Conservation (phyloP, 2,888 invertebrate species). For the Orthonevra nobilis region DNA sequence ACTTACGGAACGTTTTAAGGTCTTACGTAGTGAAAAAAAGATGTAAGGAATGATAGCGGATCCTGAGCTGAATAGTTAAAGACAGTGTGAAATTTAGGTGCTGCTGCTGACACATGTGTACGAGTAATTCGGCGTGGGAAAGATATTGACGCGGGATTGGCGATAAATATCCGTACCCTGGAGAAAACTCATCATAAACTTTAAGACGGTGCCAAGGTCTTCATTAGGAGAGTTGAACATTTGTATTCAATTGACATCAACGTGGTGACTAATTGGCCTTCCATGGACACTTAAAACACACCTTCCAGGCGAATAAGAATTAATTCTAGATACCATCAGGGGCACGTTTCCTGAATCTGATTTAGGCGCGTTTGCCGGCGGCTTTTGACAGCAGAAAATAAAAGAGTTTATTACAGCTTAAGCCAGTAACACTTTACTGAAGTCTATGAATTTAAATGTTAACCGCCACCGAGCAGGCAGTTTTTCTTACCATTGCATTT, state of each 20-base stretch:
- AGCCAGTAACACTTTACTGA: no score
- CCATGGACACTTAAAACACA: no score
- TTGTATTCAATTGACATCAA: conserved; percentile 12
- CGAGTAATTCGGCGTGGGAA: conserved; percentile 38
- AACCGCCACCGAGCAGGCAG: no score
- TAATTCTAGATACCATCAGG: no score
- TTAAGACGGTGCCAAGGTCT: conserved; percentile 10
- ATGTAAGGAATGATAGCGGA: conserved; percentile 21
- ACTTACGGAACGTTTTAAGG: conserved; percentile 6
- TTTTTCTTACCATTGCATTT: no score
- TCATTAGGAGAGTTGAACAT: neutral
- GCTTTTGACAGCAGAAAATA: no score
- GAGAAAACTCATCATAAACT: conserved; percentile 19
- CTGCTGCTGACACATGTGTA: neutral
- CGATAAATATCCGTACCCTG: conserved; percentile 8
- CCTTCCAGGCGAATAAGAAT: no score
- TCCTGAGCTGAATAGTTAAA: conserved; percentile 47
- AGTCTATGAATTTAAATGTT: no score
- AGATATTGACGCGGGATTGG: conserved; percentile 16
- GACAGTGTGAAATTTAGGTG: conserved; percentile 41
- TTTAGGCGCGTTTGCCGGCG: no score
- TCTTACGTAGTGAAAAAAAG: conserved; percentile 5
- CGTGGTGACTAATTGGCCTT: conserved; percentile 1
- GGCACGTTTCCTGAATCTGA: no score
- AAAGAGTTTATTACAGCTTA: no score